Conservation (phyloP, 1,140 invertebrate genomes). For the Drosophila aff. region DNA sequence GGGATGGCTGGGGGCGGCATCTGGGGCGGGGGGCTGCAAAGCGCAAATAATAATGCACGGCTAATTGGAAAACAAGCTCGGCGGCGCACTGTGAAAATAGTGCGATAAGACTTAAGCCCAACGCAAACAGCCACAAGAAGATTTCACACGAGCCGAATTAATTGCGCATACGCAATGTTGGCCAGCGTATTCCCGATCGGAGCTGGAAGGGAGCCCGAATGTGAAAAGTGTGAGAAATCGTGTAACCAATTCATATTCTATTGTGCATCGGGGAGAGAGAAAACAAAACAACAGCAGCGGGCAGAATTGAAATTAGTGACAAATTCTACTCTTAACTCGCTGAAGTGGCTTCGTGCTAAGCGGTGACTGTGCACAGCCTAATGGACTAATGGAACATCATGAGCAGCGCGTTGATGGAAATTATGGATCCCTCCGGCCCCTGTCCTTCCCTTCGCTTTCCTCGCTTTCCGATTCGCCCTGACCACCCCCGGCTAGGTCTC, state of each 20-base stretch:
- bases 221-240: slow-evolving; percentile 10
- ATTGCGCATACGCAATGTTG: slow-evolving; percentile 55
- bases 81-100: slow-evolving; percentile 13
- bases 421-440: slow-evolving; percentile 38
- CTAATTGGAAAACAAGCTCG: slow-evolving; percentile 50
- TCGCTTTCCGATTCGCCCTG: slow-evolving; percentile 3
- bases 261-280: slow-evolving; percentile 14
- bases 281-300: slow-evolving; percentile 47
- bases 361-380: slow-evolving; percentile 41
- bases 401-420: slow-evolving; percentile 58
- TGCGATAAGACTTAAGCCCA: slow-evolving; percentile 48
- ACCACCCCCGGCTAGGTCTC: slow-evolving; percentile 17
- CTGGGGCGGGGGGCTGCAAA: slow-evolving; percentile 13
- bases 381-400: slow-evolving; percentile 68
- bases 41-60: slow-evolving; percentile 42
- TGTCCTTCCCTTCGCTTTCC: slow-evolving; percentile 1
- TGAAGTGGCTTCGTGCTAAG: slow-evolving; percentile 61
- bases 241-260: slow-evolving; percentile 29
- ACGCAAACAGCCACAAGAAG: slow-evolving; percentile 36
- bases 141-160: slow-evolving; percentile 35
- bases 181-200: slow-evolving; percentile 9
- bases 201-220: slow-evolving; percentile 6
- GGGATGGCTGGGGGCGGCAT: not conserved
- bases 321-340: slow-evolving; percentile 74
- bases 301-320: slow-evolving; percentile 63